phyloP scores from a whole-genome alignment of 2,888 invertebrate species.

The Laothoe populi region DNA sequence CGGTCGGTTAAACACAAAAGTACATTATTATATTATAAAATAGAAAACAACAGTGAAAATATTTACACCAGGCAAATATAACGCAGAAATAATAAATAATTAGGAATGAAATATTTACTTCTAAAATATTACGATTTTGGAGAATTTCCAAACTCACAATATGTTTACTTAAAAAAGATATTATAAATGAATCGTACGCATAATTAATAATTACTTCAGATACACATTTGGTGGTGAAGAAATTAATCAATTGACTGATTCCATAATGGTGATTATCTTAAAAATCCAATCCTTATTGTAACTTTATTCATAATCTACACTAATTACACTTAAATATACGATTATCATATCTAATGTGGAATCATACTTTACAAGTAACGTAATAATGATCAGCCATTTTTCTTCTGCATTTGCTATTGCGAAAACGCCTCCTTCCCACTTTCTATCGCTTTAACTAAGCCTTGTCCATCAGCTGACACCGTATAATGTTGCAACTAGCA shows the following conservation, averaged over 20 bases:
- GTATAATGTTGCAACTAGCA: conserved; percentile 36
- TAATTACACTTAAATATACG: not conserved
- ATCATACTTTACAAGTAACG: not conserved
- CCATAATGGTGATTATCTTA: too few species aligned
- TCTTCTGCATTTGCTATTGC: conserved; percentile 43
- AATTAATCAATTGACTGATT: too few species aligned
- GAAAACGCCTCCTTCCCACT: conserved; percentile 46
- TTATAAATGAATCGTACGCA: not conserved
- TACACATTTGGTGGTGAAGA: too few species aligned
- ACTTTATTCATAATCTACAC: too few species aligned
- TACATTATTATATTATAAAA: not conserved
- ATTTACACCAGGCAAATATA: too few species aligned
- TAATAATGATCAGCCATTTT: conserved; percentile 40
- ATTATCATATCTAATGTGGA: not conserved
- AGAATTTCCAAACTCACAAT: too few species aligned
- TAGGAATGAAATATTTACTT: not conserved
- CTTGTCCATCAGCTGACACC: conserved; percentile 26
- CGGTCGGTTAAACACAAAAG: not conserved
- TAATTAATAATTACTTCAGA: too few species aligned
- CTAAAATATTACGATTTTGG: not conserved
- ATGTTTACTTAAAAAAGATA: too few species aligned
- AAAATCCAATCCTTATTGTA: too few species aligned
- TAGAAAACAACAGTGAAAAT: too few species aligned
- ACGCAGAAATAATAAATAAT: not conserved
- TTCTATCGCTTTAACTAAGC: conserved; percentile 42